Evolutionary conservation across 1,140 invertebrate genomes (phyloP).

Genomic region (Papilio glaucus): DNA sequence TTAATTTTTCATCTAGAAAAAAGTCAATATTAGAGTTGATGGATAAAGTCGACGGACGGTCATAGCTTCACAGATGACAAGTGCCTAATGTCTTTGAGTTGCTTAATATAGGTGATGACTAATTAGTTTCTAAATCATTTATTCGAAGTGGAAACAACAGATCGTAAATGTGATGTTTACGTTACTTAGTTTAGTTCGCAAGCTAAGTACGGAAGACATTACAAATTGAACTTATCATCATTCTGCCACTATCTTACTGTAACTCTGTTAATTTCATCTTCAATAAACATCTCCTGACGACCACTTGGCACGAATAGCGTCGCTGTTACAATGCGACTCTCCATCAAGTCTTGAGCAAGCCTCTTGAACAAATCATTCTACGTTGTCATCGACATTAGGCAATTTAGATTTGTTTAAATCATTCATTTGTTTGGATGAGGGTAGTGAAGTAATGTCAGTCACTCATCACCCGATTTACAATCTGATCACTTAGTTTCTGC

Average conservation of each 20-base stretch:
- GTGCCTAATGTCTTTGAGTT: too few species aligned
- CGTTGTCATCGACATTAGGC: neutral
- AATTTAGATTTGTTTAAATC: neutral
- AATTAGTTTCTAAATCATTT: too few species aligned
- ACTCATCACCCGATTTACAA: too few species aligned
- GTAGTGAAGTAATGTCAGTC: too few species aligned
- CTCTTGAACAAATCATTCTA: neutral
- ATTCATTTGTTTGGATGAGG: too few species aligned
- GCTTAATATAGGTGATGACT: too few species aligned
- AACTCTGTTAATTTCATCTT: neutral
- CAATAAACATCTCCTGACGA: neutral
- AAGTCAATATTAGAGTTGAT: too few species aligned
- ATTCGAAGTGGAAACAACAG: too few species aligned
- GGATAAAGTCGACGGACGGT: too few species aligned
- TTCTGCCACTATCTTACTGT: neutral
- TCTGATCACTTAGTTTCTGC: too few species aligned
- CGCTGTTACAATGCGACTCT: neutral
- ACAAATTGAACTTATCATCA: neutral
- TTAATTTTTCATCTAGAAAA: too few species aligned
- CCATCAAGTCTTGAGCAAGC: neutral
- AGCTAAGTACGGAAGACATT: neutral
- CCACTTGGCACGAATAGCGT: slow-evolving; percentile 1
- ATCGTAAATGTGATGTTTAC: neutral
- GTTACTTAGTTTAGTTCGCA: neutral
- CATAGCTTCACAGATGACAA: too few species aligned